Evolutionary conservation across 1,140 invertebrate genomes (phyloP).

Genomic region (Pseudomyrmex pallidus): DNA sequence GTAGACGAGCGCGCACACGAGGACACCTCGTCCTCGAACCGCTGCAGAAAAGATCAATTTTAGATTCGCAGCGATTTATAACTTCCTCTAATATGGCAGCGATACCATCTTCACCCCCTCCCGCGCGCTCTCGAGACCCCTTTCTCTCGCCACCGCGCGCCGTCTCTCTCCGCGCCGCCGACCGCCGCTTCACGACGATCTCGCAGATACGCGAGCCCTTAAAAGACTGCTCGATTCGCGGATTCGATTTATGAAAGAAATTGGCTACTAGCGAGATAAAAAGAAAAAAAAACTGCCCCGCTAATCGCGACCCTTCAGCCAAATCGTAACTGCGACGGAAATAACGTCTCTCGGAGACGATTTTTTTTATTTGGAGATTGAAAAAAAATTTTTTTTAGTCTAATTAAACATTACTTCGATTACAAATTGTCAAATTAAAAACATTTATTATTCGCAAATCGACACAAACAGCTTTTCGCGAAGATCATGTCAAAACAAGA

Average conservation of each 20-base stretch:
- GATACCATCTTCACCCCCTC: conserved; percentile 76
- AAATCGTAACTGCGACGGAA: not conserved
- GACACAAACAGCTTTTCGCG: not conserved
- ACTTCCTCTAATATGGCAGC: conserved; percentile 85
- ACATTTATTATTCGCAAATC: not conserved
- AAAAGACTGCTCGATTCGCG: conserved; percentile 48
- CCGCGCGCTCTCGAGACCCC: conserved; percentile 81
- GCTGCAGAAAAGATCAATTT: conserved; percentile 85
- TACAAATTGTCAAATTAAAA: too few relatives aligned
- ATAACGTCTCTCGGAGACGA: not conserved
- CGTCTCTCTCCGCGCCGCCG: conserved; percentile 13
- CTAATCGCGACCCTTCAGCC: conserved; percentile 17
- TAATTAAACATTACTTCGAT: too few relatives aligned
- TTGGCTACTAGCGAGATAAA: conserved; percentile 29
- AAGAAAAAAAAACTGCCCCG: not conserved
- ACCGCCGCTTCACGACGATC: conserved; percentile 40
- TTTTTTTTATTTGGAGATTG: too few relatives aligned
- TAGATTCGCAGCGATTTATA: conserved; percentile 85
- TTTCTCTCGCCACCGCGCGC: conserved; percentile 67
- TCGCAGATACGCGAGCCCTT: conserved; percentile 52
- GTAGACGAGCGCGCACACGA: conserved; percentile 55
- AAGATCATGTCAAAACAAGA: not conserved
- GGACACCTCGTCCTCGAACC: conserved; percentile 59
- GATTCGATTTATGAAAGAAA: conserved; percentile 55
- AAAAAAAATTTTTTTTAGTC: too few relatives aligned